Evolutionary conservation across 2,797 vertebrate genomes (phyloP).

Genomic region (Typhlichthys eigenmanni): DNA sequence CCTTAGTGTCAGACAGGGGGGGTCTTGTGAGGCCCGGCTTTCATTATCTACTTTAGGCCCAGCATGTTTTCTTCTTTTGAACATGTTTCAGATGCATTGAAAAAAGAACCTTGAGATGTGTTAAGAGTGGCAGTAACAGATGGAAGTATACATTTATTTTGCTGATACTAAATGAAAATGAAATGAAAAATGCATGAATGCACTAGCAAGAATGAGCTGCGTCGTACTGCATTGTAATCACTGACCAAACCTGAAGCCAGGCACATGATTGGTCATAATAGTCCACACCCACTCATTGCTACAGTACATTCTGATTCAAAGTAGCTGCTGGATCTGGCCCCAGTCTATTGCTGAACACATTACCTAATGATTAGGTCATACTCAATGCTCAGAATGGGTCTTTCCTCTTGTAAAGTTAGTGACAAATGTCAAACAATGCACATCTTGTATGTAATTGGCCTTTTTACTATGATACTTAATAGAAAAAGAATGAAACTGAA

Average conservation of each 20-base stretch:
- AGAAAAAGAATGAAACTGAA: constrained; percentile 4
- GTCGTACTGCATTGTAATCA: constrained; percentile 7
- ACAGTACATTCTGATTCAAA: too few species aligned
- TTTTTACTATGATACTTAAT: constrained; percentile 12
- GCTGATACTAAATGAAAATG: constrained; percentile 11
- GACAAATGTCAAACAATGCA: too few species aligned
- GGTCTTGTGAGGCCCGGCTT: not conserved
- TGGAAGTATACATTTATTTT: not conserved
- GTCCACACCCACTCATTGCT: too few species aligned
- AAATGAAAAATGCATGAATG: constrained; percentile 53
- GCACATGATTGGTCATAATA: too few species aligned
- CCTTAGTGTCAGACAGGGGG: not conserved
- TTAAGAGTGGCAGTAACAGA: not conserved
- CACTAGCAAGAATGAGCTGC: constrained; percentile 31
- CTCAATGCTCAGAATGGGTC: too few species aligned
- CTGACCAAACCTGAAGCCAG: too few species aligned
- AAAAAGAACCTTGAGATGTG: not conserved
- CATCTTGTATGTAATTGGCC: not conserved
- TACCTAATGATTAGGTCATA: too few species aligned
- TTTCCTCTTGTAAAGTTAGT: too few species aligned
- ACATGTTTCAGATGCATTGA: constrained; percentile 4
- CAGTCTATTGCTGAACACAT: too few species aligned
- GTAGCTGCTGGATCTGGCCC: too few species aligned
- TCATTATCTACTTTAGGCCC: constrained; percentile 11
- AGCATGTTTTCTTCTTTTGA: constrained; percentile 5